Conservation (phyloP, 2,888 invertebrate species). For the Dynastes maya region DNA sequence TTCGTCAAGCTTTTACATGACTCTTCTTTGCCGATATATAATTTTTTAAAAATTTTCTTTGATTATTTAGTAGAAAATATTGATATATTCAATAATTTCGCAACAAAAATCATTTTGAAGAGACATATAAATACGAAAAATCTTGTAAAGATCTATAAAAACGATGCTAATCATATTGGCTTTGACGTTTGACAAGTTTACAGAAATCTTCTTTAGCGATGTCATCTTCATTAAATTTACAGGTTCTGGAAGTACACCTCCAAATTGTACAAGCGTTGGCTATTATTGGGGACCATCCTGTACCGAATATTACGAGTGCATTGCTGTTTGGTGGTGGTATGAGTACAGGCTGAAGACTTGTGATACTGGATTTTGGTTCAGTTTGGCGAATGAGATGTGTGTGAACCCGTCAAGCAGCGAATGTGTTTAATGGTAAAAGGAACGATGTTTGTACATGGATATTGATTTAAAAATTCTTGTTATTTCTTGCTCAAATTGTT, state of each 20-base stretch:
- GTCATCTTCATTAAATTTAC: too few relatives aligned
- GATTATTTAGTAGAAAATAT: too few relatives aligned
- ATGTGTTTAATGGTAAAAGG: neutral
- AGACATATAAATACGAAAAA: too few relatives aligned
- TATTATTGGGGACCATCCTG: conserved; percentile 47
- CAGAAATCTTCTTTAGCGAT: too few relatives aligned
- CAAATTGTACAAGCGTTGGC: conserved; percentile 37
- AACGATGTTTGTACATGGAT: too few relatives aligned
- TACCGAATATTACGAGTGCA: conserved; percentile 50
- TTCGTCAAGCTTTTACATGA: neutral
- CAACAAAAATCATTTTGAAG: too few relatives aligned
- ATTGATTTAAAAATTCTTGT: too few relatives aligned
- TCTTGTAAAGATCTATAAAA: too few relatives aligned
- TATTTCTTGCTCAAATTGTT: too few relatives aligned
- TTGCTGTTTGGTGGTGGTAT: conserved; percentile 49
- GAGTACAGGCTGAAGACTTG: conserved; percentile 44
- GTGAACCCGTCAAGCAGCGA: conserved; percentile 28
- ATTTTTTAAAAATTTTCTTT: neutral
- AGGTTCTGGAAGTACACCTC: conserved; percentile 8
- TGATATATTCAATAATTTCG: too few relatives aligned
- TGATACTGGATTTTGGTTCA: conserved; percentile 46
- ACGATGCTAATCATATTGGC: too few relatives aligned
- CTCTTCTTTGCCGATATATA: neutral
- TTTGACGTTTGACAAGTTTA: too few relatives aligned
- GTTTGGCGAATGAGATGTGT: conserved; percentile 38